A percentile compares a stretch with the other conserved stretches of the same genome.
Evolutionary conservation across 2,113 vertebrate species (phyloP).

Genomic region (Malurus elegans): DNA sequence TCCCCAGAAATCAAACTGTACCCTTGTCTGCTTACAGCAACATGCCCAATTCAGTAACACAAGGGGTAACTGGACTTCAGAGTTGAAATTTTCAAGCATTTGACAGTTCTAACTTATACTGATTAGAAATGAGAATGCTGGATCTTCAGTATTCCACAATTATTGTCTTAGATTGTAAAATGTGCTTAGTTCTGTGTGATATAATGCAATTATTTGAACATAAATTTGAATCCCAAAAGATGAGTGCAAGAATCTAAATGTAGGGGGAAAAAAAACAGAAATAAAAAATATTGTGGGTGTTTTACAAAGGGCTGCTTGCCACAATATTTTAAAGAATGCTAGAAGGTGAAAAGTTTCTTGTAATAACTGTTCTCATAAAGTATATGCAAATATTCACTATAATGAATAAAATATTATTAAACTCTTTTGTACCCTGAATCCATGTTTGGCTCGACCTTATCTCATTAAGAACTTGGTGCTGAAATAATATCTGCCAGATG

Average conservation of each 20-base stretch:
- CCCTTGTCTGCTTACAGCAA: background rate
- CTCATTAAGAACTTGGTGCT: constrained; percentile 38
- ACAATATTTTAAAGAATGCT: background rate
- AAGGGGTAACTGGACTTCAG: background rate
- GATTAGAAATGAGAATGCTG: background rate
- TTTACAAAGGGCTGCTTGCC: background rate
- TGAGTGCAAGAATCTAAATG: background rate
- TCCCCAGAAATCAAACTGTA: background rate
- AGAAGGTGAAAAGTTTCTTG: background rate
- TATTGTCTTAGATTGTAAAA: background rate
- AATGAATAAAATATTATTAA: constrained; percentile 29
- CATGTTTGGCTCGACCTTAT: background rate
- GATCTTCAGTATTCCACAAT: background rate
- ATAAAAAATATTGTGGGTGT: background rate
- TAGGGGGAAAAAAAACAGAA: rapidly evolving
- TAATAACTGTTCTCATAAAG: constrained; percentile 6
- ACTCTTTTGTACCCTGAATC: constrained; percentile 28
- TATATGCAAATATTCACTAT: background rate
- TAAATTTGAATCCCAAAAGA: background rate
- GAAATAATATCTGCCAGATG: constrained; percentile 46
- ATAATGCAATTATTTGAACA: background rate
- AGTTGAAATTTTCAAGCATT: background rate
- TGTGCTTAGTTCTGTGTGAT: background rate
- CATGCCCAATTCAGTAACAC: background rate
- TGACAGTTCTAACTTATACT: background rate